phyloP scores from a whole-genome alignment of 2,797 vertebrate species.

The Sorex maritimensis region DNA sequence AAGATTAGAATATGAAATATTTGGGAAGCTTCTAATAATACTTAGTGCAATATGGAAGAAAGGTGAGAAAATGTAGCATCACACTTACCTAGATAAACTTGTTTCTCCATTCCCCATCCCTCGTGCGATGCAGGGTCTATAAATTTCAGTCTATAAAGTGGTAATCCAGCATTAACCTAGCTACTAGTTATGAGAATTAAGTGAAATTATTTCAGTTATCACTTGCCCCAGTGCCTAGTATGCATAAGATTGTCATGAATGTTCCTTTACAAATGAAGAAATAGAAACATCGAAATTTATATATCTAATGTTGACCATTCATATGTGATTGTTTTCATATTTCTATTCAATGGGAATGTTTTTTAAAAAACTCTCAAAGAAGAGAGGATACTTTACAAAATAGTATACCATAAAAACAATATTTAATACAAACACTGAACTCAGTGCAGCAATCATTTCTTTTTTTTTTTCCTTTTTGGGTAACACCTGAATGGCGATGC shows the following conservation, averaged over 20 bases:
- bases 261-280: background rate
- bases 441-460: constrained; percentile 21
- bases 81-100: background rate
- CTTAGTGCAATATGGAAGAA: background rate
- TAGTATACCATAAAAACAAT: constrained; percentile 17
- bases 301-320: background rate
- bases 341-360: background rate
- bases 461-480: background rate
- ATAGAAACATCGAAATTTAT: background rate
- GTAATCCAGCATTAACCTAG: background rate
- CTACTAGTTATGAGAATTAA: background rate
- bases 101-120: background rate
- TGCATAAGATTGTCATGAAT: background rate
- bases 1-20: constrained; percentile 26
- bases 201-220: background rate
- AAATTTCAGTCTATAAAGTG: background rate
- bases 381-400: background rate
- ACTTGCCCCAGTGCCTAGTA: background rate
- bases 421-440: constrained; percentile 11
- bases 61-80: background rate
- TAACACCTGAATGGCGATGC: too few species aligned
- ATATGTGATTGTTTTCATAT: background rate
- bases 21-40: background rate
- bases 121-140: background rate
- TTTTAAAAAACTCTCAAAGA: background rate